phyloP scores from a whole-genome alignment of 2,797 vertebrate species.

The Aphelocoma californica region DNA sequence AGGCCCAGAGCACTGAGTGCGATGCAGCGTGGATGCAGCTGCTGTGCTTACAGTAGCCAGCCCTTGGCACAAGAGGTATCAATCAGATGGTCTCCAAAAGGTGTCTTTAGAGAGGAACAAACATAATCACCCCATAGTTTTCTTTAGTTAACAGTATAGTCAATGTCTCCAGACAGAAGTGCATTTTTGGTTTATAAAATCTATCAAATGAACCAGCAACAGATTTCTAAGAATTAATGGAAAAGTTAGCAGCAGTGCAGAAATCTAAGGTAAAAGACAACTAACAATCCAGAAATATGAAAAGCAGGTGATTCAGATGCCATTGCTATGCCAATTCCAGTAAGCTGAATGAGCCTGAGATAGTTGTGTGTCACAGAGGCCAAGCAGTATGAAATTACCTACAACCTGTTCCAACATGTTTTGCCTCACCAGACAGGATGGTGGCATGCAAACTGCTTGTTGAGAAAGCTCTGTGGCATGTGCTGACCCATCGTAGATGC shows the following conservation, averaged over 20 bases:
- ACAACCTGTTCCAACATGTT: neutral
- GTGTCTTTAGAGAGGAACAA: neutral
- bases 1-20: neutral
- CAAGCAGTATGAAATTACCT: neutral
- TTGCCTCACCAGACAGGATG: neutral
- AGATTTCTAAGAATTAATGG: neutral
- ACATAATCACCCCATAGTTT: neutral
- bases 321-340: neutral
- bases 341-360: neutral
- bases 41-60: neutral
- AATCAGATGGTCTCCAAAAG: neutral
- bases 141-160: neutral
- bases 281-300: neutral
- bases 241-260: neutral
- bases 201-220: neutral
- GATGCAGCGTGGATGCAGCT: rapidly evolving
- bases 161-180: neutral
- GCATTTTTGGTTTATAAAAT: neutral
- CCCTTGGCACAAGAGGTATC: neutral
- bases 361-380: neutral
- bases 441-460: neutral
- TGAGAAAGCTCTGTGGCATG: neutral
- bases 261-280: neutral
- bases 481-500: neutral
- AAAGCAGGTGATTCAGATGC: neutral